Base-by-base conservation (phyloP, 2,797 vertebrate genomes). In the Enteromius mattozi region DNA sequence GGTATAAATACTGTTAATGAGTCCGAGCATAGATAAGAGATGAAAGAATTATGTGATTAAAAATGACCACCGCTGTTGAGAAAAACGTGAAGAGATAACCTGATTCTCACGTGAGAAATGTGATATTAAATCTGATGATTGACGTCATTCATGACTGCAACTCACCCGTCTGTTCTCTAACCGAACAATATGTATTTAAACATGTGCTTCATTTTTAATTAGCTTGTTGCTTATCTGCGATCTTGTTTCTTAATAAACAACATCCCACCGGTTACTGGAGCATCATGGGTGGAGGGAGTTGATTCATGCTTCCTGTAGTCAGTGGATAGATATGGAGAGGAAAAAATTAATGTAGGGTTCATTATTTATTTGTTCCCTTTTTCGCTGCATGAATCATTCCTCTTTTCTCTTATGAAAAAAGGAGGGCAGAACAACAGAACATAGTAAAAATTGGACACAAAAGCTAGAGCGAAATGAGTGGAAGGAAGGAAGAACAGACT, bases 141-240 rank as follows among this genome's bases (percentile, higher is more conserved):
- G 66, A 35, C 47, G 4, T 54, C 65, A 40, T 84, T 85, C 51
- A 75, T 5, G 35, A 13, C n/a, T 10, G 66, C 82, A 79, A 56
- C 17, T 19, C 56, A 37, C 10, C 68, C 54, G 65, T 47, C 66
- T 49, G 40, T 59, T 84, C 72, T 86, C 71, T 74, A 84, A 84
- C 65, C 49, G 19, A 86, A 74, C 80, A 81, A 78, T 66, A 40
- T 82, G 70, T 84, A 47, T 87, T 78, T 82, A 88, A 88, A 84
- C 78, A 70, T 19, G 42, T 88, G 81, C 69, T 82, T 90, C 81
- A 82, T 88, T 88, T 90, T 88, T 90, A 89, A 90, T 90, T 86
- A 90, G 85, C 63, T 49, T 66, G 45, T 70, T 72, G 63, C 85
- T 84, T 90, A 84, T 90, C 89, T 14, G 35, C 68, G 9, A 87